Percentiles rank a stretch among this genome's conserved stretches.
Evolutionary conservation across 2,113 vertebrate species (phyloP).

Genomic region (Athene noctua): DNA sequence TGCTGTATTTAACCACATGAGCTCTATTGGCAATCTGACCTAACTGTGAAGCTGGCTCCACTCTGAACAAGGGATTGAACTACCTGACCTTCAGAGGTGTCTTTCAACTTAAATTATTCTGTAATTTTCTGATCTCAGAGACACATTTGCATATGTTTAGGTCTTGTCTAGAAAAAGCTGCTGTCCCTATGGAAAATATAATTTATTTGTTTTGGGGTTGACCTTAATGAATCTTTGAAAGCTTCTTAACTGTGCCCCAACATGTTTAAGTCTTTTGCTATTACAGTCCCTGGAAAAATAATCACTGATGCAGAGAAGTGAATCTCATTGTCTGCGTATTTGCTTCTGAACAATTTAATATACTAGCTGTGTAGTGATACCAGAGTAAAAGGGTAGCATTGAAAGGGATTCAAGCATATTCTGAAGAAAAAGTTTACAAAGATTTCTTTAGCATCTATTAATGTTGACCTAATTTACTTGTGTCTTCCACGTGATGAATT

Average conservation of each 20-base stretch:
- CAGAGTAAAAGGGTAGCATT: not conserved
- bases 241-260: not conserved
- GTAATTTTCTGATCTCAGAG: not conserved
- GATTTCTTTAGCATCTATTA: not conserved
- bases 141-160: not conserved
- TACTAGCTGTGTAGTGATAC: not conserved
- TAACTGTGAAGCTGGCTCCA: not conserved
- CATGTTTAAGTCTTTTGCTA: not conserved
- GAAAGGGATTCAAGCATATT: not conserved
- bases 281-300: not conserved
- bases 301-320: not conserved
- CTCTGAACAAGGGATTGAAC: constrained; percentile 1
- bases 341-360: not conserved
- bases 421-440: not conserved
- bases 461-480: not conserved
- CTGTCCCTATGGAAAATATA: not conserved
- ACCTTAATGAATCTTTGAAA: not conserved
- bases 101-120: constrained; percentile 10
- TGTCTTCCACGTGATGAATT: not conserved
- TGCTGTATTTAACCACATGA: constrained; percentile 18
- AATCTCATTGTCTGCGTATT: not conserved
- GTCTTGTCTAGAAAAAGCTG: not conserved
- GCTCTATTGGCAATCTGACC: not conserved
- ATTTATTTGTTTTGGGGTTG: not conserved
- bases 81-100: constrained; percentile 9